Base-by-base conservation (phyloP, 2,797 vertebrate genomes). In the Brotula barbata region DNA sequence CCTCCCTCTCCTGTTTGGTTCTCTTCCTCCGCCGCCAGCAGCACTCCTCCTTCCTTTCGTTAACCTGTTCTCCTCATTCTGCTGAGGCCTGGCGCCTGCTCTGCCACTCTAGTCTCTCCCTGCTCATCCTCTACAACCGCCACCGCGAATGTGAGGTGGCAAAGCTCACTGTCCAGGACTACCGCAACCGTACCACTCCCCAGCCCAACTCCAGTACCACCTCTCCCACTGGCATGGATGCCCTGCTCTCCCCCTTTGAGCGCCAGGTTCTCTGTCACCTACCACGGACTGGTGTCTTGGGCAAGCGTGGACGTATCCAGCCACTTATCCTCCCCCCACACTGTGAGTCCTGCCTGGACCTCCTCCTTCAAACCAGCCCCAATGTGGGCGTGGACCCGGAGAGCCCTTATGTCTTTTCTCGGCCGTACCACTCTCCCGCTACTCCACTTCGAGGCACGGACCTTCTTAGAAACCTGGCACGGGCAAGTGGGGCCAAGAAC, bases 41-140 rank as follows among this genome's bases (percentile, higher is more conserved):
- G 78, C 90, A 90, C 75, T 82, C 90, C 0, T 88, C 91, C 16
- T 92, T 90, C 77, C 83, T 92, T 1, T 85, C 91, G 7, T 62
- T 93, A 12, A 89, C 88, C 3, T 89, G 89, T 6, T 82, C 89
- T 4, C 81, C 89, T 13, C 80, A 85, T 61, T 92, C 91, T 0
- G 89, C 91, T 0, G 92, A 92, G 69, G 85, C 90, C 37, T 93
- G 92, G 92, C 90, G 92, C 14, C 85, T 90, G 37, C 89, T 93
- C 63, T 93, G 92, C 83, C 91, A 93, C 72, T 89, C 90, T 75
- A 93, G 91, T 71, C 86, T 93, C 52, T 91, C 90, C 3, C 82
- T 93, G 43, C 90, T 93, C 63, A 92, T 93, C 78, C 90, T 93
- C 43, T 93, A 90, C 83, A 93, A 93, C 69, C 90, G 92, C 12